Conservation (phyloP, 2,113 vertebrate genomes). For the Donacobius atricapilla region DNA sequence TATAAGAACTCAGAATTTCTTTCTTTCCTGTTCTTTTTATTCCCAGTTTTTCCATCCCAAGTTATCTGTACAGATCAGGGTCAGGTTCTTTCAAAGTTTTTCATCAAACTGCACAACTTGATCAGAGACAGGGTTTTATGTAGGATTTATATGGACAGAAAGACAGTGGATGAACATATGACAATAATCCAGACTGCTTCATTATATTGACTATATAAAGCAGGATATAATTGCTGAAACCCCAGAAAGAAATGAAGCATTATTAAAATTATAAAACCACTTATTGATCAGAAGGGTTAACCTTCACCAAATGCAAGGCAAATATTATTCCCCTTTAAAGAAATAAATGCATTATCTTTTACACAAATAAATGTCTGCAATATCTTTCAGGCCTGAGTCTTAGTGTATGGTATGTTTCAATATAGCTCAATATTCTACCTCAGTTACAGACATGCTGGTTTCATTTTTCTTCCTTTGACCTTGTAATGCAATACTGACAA, state of each 20-base stretch:
- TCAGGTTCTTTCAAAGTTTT: not conserved
- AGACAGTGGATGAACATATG: not conserved
- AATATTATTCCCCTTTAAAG: not conserved
- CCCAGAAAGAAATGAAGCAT: not conserved
- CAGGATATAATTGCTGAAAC: not conserved
- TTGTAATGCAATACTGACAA: not conserved
- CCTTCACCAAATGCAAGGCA: not conserved
- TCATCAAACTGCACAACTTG: not conserved
- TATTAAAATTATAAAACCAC: not conserved
- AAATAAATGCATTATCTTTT: not conserved
- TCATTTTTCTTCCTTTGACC: not conserved
- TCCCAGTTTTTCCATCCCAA: not conserved
- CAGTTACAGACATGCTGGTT: not conserved
- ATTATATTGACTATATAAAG: not conserved
- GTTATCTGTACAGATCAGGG: not conserved
- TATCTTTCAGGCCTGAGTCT: not conserved
- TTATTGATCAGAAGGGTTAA: not conserved
- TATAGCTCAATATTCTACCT: not conserved
- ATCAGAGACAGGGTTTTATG: not conserved
- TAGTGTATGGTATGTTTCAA: not conserved
- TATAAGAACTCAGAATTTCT: not conserved
- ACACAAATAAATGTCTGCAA: not conserved
- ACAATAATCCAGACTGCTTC: not conserved
- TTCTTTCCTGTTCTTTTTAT: not conserved
- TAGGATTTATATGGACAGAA: not conserved